phyloP scores from a whole-genome alignment of 1,140 invertebrate species.

The Drosophila lini region DNA sequence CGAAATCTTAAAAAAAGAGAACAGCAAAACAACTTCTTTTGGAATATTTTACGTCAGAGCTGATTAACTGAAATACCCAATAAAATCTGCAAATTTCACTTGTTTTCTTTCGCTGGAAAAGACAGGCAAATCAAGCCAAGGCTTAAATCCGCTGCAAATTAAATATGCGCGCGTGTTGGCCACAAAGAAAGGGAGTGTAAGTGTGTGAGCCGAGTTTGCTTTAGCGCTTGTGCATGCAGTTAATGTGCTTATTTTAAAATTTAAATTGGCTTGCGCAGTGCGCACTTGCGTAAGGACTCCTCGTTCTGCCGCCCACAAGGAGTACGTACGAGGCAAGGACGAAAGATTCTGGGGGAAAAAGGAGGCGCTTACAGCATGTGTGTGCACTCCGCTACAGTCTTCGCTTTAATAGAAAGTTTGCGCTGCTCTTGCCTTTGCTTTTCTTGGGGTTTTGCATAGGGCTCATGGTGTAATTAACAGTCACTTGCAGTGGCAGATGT shows the following conservation, averaged over 20 bases:
- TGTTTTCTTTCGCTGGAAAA: not conserved
- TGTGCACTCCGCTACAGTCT: constrained; percentile 30
- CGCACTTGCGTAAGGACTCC: constrained; percentile 55
- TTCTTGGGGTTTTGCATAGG: constrained; percentile 63
- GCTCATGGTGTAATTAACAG: constrained; percentile 77
- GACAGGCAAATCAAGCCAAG: not conserved
- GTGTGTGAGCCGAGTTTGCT: constrained; percentile 33
- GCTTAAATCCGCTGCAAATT: constrained; percentile 67
- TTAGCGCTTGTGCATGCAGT: constrained; percentile 68
- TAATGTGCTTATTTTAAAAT: constrained; percentile 83
- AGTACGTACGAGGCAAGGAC: not conserved
- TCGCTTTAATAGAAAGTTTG: constrained; percentile 76
- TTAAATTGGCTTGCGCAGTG: constrained; percentile 82
- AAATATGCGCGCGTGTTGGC: constrained; percentile 58
- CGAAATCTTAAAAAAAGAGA: constrained; percentile 24
- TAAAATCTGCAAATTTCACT: not conserved
- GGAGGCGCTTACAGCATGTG: constrained; percentile 3
- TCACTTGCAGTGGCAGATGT: constrained; percentile 60
- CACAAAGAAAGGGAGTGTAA: constrained; percentile 1
- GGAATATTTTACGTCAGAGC: no score
- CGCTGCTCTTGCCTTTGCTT: constrained; percentile 44
- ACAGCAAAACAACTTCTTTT: constrained; percentile 20
- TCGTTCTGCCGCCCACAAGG: constrained; percentile 3
- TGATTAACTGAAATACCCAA: no score
- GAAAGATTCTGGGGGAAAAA: not conserved